Base-by-base conservation (phyloP, 2,797 vertebrate species). In the Notoglanidium macrostoma region DNA sequence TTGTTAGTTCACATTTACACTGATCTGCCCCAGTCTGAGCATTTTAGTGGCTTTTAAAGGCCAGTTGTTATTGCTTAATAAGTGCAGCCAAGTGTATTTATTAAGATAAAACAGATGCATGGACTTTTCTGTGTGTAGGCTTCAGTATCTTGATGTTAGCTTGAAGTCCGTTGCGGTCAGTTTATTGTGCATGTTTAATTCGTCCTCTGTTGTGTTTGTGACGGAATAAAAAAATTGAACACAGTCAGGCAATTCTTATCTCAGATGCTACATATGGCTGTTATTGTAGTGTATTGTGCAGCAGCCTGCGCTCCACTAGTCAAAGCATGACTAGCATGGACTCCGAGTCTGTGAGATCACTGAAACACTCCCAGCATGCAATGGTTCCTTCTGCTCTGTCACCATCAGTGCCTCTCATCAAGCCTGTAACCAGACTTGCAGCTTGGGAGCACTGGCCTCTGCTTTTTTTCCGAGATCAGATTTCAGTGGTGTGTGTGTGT, bases 391-490 rank as follows among this genome's bases (percentile, higher is more conserved):
- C 46, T 85, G 70, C 63, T 85, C 54, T 86, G 49, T 72, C 78
- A 46, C 76, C 54, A 85, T 77, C 76, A 0, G 86, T 46, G n/a
- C 63, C 49, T 57, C 32, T 35, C 85, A 54, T 89, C 14, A 78
- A 76, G 92, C 91, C 92, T 93, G 94, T 93, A 95, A 95, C 91
- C 76, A 44, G 86, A 95, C 88, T 90, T 91, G 6, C 89, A 65
- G 83, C 86, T 57, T 40, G 49, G 90, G 89, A 92, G 89, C 90
- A 89, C 91, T 17, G 11, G 35, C 88, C 85, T 73, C 74, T 9
- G 21, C 77, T 83, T 57, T 91, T 93, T 85, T 95, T 95, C 95
- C 94, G 89, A 95, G 94, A 95, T 96, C 93, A 91, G 88, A 92
- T 96, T 93, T 95, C 95, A 35, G 87, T 89, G 87, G 87, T 6